Percentiles rank a stretch among this genome's conserved stretches.
Conservation (phyloP, 1,140 invertebrate genomes). For the Parasteatoda tepidariorum region DNA sequence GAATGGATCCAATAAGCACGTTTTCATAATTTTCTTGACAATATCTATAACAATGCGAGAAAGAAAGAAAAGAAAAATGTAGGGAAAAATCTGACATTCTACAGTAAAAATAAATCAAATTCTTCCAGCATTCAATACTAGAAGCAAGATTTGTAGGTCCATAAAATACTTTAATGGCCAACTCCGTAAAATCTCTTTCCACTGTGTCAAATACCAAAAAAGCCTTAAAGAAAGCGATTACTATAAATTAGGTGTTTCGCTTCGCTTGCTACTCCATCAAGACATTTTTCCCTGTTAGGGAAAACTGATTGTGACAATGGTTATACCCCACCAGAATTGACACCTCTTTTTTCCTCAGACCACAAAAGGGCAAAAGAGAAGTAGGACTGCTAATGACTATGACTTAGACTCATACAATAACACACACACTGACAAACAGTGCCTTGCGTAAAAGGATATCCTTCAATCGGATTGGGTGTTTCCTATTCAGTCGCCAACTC, state of each 20-base stretch:
- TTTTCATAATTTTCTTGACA: no score
- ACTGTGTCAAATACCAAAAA: not conserved
- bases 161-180: no score
- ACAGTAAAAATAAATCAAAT: no score
- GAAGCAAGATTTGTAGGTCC: no score
- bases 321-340: not conserved
- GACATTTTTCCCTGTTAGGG: slow-evolving; percentile 1
- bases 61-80: no score
- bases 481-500: not conserved
- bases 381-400: slow-evolving; percentile 31
- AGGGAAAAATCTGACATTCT: no score
- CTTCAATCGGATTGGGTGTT: slow-evolving; percentile 5
- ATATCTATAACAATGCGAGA: no score
- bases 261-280: not conserved
- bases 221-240: not conserved
- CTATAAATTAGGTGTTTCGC: not conserved
- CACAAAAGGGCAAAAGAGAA: slow-evolving; percentile 42
- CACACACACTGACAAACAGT: not conserved
- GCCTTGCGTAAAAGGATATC: slow-evolving; percentile 29
- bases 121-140: no score
- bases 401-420: slow-evolving; percentile 34
- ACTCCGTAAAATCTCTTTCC: no score
- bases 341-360: not conserved
- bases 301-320: not conserved
- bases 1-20: no score